These are phyloP conservation scores for Maniola jurtina DNA, from an alignment of 1,140 invertebrate species.

Conservation along the genomic window DNA sequence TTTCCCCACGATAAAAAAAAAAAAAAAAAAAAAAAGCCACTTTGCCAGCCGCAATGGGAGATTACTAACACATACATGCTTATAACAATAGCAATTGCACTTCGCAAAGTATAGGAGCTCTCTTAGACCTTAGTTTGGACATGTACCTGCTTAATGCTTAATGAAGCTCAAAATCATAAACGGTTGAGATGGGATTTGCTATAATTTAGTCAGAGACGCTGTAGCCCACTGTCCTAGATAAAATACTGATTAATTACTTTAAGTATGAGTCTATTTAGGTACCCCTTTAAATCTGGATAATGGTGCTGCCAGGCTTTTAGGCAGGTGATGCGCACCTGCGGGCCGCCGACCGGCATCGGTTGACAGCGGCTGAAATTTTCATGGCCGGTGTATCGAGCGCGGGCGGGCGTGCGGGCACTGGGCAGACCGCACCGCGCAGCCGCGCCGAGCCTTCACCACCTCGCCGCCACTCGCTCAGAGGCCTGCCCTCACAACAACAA, in stretches of 20 bases:
- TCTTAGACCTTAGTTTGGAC: too few species aligned
- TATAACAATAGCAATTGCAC: too few species aligned
- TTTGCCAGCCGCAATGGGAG: too few species aligned
- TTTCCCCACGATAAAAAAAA: too few species aligned
- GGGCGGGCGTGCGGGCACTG: conserved; percentile 12
- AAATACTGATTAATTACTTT: background rate
- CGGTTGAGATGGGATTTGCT: too few species aligned
- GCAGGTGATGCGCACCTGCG: conserved; percentile 50
- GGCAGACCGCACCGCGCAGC: conserved; percentile 49
- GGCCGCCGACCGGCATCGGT: conserved; percentile 53
- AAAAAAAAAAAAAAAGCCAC: too few species aligned
- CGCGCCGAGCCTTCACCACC: conserved; percentile 46
- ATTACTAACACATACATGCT: too few species aligned
- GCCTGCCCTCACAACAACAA: conserved; percentile 63
- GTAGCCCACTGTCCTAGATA: too few species aligned
- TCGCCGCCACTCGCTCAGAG: conserved; percentile 48
- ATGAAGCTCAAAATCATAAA: too few species aligned
- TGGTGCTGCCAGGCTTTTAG: conserved; percentile 23
- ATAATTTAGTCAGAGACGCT: too few species aligned
- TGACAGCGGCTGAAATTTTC: conserved; percentile 76
- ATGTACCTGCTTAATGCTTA: too few species aligned
- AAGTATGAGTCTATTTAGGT: background rate
- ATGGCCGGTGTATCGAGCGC: conserved; percentile 61
- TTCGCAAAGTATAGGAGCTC: too few species aligned
- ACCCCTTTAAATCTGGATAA: background rate